Evolutionary conservation across 2,888 invertebrate species (phyloP), one percentile per base, ranked within the genome.

Genomic region (Eudemis profundana): DNA sequence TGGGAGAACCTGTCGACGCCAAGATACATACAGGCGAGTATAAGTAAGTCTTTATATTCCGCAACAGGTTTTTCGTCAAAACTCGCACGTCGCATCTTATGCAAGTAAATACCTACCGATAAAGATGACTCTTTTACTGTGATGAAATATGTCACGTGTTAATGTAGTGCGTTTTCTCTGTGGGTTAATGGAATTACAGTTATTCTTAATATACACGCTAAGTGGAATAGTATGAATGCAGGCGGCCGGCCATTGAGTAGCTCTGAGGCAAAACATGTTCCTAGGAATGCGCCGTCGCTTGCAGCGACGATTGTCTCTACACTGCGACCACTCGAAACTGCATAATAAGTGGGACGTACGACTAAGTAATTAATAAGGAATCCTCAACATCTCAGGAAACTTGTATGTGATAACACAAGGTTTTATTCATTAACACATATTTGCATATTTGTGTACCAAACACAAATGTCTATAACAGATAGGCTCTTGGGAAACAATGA

Each of bases 241-340:
- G 63, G 59, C 67, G 70, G 66, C 65, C 73, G 74, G 74, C 76
- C 76, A 77, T 77, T 77, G 77, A 77, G 74, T 73, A 74, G 75
- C 79, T 77, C 78, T 78, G 72, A 78, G 76, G 79, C 79, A 82
- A 85, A 90, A 89, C 89, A 81, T 78, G 89, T 89, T 89, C 79
- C 76, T 78, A 81, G 83, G 84, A 86, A 88, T 86, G 88, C 78
- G 77, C 75, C 73, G 51, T 74, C 73, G 72, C 69, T 59, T 61
- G 72, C 71, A 50, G 47, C 36, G 19, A 60, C 59, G 40, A 56
- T 57, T 62, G 62, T 66, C 60, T 66, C 56, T 65, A 65, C 29
- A 60, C 62, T 51, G 49, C 61, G 38, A 21, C 66, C 40, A 60
- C 44, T 36, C 57, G 53, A 54, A 76, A 53, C 65, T 53, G 65